A percentile compares a stretch with the other conserved stretches of the same genome.
Conservation (phyloP, 2,888 invertebrate species). For the Ichneumoninae sp. region DNA sequence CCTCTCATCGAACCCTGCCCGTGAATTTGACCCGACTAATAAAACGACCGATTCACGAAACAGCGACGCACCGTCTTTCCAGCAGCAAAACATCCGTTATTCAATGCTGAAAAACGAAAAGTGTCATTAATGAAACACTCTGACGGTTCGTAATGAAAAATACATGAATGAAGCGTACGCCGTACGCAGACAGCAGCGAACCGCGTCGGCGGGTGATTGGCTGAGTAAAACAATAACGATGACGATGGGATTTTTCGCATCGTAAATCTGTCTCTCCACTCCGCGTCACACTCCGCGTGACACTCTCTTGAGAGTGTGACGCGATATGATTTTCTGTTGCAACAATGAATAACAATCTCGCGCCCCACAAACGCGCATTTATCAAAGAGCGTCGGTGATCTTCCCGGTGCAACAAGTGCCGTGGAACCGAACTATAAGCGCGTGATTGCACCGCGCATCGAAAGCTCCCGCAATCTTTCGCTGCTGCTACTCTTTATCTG, state of each 20-base stretch:
- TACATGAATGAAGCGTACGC: not conserved
- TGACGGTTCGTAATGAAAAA: not conserved
- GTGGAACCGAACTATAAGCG: slow-evolving; percentile 54
- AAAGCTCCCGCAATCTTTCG: slow-evolving; percentile 19
- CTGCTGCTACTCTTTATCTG: slow-evolving; percentile 25
- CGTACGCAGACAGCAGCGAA: not conserved
- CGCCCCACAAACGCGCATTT: slow-evolving; percentile 7
- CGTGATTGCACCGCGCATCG: slow-evolving; percentile 35
- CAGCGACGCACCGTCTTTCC: not conserved
- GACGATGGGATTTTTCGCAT: slow-evolving; percentile 31
- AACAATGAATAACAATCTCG: slow-evolving; percentile 47
- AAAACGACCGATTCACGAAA: not conserved
- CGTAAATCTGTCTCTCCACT: slow-evolving; percentile 55
- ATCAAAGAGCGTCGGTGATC: slow-evolving; percentile 34
- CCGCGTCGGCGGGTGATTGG: not conserved
- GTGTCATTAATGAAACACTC: not conserved
- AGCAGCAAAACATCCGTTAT: not conserved
- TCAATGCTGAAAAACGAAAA: not conserved
- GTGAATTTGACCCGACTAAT: not conserved
- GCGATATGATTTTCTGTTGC: slow-evolving; percentile 39
- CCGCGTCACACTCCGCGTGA: not conserved
- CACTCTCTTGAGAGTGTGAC: slow-evolving; percentile 32
- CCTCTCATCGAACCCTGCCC: not conserved
- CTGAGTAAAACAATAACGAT: slow-evolving; percentile 10
- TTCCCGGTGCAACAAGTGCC: slow-evolving; percentile 63